phyloP scores from a whole-genome alignment of 2,888 invertebrate genomes.

The Sinohyriopsis cumingii region DNA sequence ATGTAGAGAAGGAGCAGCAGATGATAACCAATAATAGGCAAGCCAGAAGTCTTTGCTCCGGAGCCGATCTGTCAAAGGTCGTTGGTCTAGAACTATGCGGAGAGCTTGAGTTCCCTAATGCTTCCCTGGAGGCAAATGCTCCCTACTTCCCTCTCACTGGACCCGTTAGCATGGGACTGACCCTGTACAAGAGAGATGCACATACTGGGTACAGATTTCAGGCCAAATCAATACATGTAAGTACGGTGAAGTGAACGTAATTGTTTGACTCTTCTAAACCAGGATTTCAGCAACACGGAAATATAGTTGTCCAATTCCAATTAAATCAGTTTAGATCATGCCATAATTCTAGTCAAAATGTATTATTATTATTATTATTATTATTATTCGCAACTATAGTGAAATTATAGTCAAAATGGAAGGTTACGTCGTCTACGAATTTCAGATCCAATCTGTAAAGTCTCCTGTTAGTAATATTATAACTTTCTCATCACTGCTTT shows the following conservation, averaged over 20 bases:
- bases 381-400: no score
- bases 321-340: no score
- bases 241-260: conserved; percentile 11
- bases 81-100: conserved; percentile 90
- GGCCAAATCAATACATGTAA: conserved; percentile 51
- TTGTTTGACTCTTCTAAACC: no score
- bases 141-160: conserved; percentile 68
- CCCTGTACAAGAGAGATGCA: conserved; percentile 63
- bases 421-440: no score
- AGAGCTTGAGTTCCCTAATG: conserved; percentile 79
- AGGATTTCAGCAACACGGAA: no score
- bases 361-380: no score
- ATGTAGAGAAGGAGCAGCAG: conserved; percentile 78
- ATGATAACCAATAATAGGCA: conserved; percentile 79
- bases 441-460: no score
- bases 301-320: no score
- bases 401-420: no score
- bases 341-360: no score
- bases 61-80: conserved; percentile 76
- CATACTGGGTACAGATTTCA: conserved; percentile 61
- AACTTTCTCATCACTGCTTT: background rate
- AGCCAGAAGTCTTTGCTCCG: conserved; percentile 72
- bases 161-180: conserved; percentile 50
- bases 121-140: conserved; percentile 77
- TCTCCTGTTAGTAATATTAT: no score